These are phyloP conservation scores for Aix galericulata DNA, from an alignment of 2,113 vertebrate species.

Conservation along the genomic window DNA sequence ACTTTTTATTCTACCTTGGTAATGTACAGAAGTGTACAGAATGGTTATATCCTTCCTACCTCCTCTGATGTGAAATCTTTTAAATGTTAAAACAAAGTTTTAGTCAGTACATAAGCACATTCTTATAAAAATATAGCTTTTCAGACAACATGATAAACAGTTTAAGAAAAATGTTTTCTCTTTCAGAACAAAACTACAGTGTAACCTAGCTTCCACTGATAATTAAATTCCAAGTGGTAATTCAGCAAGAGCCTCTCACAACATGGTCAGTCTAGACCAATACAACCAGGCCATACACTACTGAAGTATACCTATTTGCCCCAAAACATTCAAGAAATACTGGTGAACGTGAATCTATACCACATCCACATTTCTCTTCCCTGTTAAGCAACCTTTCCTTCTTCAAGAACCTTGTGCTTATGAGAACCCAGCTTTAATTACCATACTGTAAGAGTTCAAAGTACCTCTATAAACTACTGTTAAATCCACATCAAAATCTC, in stretches of 20 bases:
- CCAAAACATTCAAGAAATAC: background rate
- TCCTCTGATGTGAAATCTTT: slow-evolving; percentile 10
- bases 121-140: slow-evolving; percentile 61
- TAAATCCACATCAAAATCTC: background rate
- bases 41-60: background rate
- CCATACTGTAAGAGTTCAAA: background rate
- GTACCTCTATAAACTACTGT: background rate
- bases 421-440: slow-evolving; percentile 11
- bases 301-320: background rate
- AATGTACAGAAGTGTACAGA: background rate
- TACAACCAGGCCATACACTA: background rate
- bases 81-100: slow-evolving; percentile 22
- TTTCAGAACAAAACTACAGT: background rate
- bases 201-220: background rate
- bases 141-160: slow-evolving; percentile 7
- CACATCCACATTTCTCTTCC: background rate
- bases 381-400: background rate
- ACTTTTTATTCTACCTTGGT: background rate
- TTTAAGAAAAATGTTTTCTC: background rate
- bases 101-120: background rate
- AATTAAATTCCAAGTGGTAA: background rate
- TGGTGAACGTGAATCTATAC: background rate
- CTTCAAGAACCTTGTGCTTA: background rate
- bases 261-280: background rate
- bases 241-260: background rate